Percentiles rank a stretch among this genome's conserved stretches.
These are phyloP conservation scores for Chrysolina oricalcia DNA, from an alignment of 2,888 invertebrate genomes.

Conservation along the genomic window DNA sequence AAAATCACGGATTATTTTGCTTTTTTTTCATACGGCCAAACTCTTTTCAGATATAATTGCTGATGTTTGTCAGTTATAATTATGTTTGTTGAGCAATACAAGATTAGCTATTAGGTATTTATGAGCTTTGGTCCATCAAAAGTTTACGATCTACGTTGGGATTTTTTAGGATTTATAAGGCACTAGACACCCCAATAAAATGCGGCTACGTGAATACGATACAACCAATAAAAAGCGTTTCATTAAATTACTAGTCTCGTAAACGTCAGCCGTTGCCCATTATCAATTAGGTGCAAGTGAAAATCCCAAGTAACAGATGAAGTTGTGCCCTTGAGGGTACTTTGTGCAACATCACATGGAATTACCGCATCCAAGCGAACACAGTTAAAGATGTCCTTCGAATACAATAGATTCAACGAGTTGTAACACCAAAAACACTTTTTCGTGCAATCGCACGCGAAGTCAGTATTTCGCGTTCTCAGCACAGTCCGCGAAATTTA, in stretches of 20 bases:
- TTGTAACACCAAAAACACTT: too few species aligned
- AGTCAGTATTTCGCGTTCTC: too few species aligned
- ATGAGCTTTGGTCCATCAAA: constrained; percentile 18
- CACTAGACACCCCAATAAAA: constrained; percentile 8
- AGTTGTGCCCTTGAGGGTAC: too few species aligned
- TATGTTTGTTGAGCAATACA: constrained; percentile 23
- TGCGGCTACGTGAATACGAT: neutral
- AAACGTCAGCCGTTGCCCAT: neutral
- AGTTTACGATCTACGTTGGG: constrained; percentile 9
- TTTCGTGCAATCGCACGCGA: too few species aligned
- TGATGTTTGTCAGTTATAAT: constrained; percentile 30
- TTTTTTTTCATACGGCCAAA: constrained; percentile 8
- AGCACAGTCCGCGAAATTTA: too few species aligned
- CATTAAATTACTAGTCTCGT: neutral
- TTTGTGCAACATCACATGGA: too few species aligned
- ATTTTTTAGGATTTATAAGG: constrained; percentile 10
- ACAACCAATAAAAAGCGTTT: neutral
- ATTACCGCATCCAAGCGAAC: too few species aligned
- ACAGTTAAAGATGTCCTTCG: too few species aligned
- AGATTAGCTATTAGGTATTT: constrained; percentile 19
- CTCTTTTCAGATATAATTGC: constrained; percentile 18
- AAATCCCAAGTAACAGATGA: neutral
- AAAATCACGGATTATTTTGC: constrained; percentile 17
- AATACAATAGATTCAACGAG: too few species aligned
- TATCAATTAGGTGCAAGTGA: constrained; percentile 4